A percentile compares a stretch with the other conserved stretches of the same genome.
Evolutionary conservation across 2,113 vertebrate genomes (phyloP).

Genomic region (Pseudonaja textilis): DNA sequence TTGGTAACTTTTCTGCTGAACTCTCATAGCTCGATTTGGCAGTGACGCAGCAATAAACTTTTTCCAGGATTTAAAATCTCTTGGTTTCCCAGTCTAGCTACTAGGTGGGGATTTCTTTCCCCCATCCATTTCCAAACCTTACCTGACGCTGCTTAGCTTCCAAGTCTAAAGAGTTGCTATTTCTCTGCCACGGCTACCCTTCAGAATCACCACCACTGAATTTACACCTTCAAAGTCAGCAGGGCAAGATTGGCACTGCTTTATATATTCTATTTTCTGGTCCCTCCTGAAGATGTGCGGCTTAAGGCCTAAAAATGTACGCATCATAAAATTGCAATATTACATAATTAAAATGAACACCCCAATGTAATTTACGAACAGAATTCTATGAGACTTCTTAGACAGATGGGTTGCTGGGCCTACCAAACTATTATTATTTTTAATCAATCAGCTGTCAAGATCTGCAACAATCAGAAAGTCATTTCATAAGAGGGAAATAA

Average conservation of each 20-base stretch:
- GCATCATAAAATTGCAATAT: neutral
- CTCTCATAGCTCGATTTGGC: neutral
- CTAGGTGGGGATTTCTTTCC: neutral
- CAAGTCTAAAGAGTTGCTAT: neutral
- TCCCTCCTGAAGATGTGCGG: neutral
- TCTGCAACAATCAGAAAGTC: neutral
- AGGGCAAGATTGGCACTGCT: neutral
- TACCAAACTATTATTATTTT: neutral
- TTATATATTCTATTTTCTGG: neutral
- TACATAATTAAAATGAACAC: neutral
- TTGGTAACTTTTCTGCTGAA: neutral
- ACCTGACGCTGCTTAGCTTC: neutral
- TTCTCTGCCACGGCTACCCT: neutral
- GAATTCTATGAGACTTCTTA: neutral
- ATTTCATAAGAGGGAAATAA: conserved; percentile 3
- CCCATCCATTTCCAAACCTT: neutral
- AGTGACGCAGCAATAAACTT: neutral
- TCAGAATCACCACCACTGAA: neutral
- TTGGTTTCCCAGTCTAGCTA: neutral
- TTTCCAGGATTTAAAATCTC: neutral
- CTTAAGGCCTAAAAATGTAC: neutral
- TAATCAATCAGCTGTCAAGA: neutral
- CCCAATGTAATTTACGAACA: neutral
- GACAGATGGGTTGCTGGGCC: neutral
- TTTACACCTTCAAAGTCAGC: neutral